Percentiles rank a stretch among this genome's conserved stretches.
These are phyloP conservation scores for Drosophila insularis DNA, from an alignment of 1,140 invertebrate genomes.

Conservation along the genomic window DNA sequence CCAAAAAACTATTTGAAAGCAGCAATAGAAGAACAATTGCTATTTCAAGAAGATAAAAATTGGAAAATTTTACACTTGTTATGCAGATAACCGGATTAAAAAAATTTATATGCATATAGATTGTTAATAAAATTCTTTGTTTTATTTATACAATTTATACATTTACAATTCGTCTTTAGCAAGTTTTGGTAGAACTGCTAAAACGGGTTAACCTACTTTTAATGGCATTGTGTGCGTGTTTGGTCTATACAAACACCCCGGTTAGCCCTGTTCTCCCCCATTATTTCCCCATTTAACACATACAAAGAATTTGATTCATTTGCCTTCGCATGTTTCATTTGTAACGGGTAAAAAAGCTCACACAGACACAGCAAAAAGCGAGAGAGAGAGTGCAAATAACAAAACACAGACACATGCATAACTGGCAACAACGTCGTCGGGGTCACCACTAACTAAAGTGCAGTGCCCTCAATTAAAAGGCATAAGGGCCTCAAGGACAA, in stretches of 20 bases:
- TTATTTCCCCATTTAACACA: slow-evolving; percentile 14
- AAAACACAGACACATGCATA: slow-evolving; percentile 33
- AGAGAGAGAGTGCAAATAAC: neutral
- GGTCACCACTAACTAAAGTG: slow-evolving; percentile 65
- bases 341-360: slow-evolving; percentile 27
- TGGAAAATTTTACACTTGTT: too few species aligned
- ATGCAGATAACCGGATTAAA: too few species aligned
- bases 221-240: slow-evolving; percentile 18
- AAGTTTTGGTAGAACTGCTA: slow-evolving; percentile 27
- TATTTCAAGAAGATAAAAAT: too few species aligned
- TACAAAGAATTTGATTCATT: slow-evolving; percentile 53
- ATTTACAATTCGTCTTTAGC: neutral
- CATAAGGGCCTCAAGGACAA: slow-evolving; percentile 62
- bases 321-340: slow-evolving; percentile 52
- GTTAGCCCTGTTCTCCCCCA: neutral
- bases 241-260: slow-evolving; percentile 20
- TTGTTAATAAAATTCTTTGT: too few species aligned
- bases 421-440: slow-evolving; percentile 11
- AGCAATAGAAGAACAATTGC: too few species aligned
- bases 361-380: slow-evolving; percentile 25
- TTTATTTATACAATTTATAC: too few species aligned
- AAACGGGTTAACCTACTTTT: slow-evolving; percentile 65
- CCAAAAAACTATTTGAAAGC: too few species aligned
- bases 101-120: too few species aligned
- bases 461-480: slow-evolving; percentile 75